These are phyloP conservation scores for Condylostylus longicornis DNA, from an alignment of 1,140 invertebrate species.

Conservation along the genomic window DNA sequence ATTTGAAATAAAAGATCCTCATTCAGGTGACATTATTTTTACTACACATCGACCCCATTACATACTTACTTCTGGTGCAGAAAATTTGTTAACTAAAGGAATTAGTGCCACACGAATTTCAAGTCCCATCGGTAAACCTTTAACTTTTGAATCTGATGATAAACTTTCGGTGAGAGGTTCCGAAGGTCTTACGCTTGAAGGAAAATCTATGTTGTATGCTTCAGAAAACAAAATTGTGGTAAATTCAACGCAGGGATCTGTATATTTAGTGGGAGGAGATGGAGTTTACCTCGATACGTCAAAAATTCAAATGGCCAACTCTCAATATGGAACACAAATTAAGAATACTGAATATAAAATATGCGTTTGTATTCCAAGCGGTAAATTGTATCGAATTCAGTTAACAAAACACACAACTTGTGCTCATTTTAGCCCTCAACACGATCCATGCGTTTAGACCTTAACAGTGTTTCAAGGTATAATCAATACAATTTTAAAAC, in stretches of 20 bases:
- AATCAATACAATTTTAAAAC: no score
- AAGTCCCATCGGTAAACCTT: slow-evolving; percentile 50
- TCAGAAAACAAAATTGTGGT: slow-evolving; percentile 67
- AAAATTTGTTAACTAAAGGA: slow-evolving; percentile 47
- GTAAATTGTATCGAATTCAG: slow-evolving; percentile 62
- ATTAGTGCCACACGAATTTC: slow-evolving; percentile 55
- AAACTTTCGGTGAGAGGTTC: slow-evolving; percentile 36
- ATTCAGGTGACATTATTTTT: slow-evolving; percentile 48
- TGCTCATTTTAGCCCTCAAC: slow-evolving; percentile 44
- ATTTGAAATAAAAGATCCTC: slow-evolving; percentile 51
- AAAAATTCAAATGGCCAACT: slow-evolving; percentile 49
- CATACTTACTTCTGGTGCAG: slow-evolving; percentile 48
- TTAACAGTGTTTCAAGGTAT: no score
- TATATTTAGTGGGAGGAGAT: slow-evolving; percentile 51
- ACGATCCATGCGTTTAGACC: slow-evolving; percentile 63
- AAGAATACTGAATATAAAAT: slow-evolving; percentile 58
- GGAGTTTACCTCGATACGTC: slow-evolving; percentile 57
- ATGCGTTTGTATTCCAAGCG: slow-evolving; percentile 75
- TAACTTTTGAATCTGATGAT: slow-evolving; percentile 44
- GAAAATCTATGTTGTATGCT: slow-evolving; percentile 44
- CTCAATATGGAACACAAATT: slow-evolving; percentile 31
- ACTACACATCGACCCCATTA: slow-evolving; percentile 57
- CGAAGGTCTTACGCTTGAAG: slow-evolving; percentile 48
- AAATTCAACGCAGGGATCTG: slow-evolving; percentile 61
- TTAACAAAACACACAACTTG: slow-evolving; percentile 44